A percentile compares a stretch with the other conserved stretches of the same genome.
Conservation (phyloP, 2,888 invertebrate species). For the Glaucopsyche alexis region DNA sequence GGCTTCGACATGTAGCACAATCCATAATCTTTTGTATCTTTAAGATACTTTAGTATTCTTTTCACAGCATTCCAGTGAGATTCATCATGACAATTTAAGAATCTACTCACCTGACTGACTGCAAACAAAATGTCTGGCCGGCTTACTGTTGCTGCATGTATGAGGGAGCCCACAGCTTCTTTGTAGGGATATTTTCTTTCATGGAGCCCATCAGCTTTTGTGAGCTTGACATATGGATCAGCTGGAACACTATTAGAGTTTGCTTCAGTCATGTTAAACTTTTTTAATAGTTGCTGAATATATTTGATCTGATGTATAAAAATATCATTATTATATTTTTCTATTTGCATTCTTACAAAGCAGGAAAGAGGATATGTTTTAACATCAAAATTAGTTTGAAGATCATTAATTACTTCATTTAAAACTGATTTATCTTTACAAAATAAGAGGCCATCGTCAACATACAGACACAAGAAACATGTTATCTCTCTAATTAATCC, state of each 20-base stretch:
- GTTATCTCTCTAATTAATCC: not conserved
- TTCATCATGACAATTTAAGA: constrained; percentile 33
- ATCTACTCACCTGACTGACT: constrained; percentile 37
- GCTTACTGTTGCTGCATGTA: constrained; percentile 37
- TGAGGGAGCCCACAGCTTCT: constrained; percentile 38
- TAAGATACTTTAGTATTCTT: constrained; percentile 37
- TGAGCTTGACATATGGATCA: not conserved
- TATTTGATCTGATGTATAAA: constrained; percentile 32
- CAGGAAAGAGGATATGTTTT: no score
- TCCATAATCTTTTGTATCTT: constrained; percentile 33
- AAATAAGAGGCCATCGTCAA: constrained; percentile 10
- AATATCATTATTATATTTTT: constrained; percentile 22
- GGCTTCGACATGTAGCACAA: no score
- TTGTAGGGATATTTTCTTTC: constrained; percentile 35
- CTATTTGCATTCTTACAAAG: constrained; percentile 34
- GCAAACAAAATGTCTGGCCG: constrained; percentile 39
- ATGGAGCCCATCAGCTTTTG: not conserved
- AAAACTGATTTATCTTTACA: not conserved
- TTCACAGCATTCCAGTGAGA: constrained; percentile 37
- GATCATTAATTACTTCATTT: not conserved
- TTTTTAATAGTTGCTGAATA: not conserved
- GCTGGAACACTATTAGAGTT: not conserved
- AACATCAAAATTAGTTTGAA: constrained; percentile 22
- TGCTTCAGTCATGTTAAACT: not conserved
- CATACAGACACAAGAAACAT: not conserved